Evolutionary conservation across 1,140 invertebrate genomes (phyloP).

Genomic region (Drosophila pruinosa): DNA sequence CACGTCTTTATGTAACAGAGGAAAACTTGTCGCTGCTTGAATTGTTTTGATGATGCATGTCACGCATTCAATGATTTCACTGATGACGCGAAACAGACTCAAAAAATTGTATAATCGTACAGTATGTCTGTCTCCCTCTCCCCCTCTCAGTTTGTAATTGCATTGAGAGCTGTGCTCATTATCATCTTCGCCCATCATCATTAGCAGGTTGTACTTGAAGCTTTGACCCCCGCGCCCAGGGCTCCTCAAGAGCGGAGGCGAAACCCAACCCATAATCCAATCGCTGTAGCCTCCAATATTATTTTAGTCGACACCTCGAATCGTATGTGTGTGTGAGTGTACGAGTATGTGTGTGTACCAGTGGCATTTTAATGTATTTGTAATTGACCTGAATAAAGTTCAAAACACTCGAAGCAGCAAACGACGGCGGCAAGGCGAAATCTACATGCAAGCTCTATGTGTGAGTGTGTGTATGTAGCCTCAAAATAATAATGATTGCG

Average conservation of each 20-base stretch:
- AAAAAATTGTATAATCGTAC: constrained; percentile 56
- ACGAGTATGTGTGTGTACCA: constrained; percentile 55
- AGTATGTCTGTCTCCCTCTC: not conserved
- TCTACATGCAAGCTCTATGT: constrained; percentile 64
- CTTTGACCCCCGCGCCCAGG: constrained; percentile 49
- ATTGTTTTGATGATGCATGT: constrained; percentile 53
- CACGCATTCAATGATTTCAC: constrained; percentile 74
- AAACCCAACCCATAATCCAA: constrained; percentile 24
- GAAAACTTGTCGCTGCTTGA: constrained; percentile 25
- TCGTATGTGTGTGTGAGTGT: constrained; percentile 19
- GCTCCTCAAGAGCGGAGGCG: not conserved
- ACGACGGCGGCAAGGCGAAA: constrained; percentile 69
- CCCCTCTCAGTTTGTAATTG: not conserved
- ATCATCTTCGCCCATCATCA: constrained; percentile 14
- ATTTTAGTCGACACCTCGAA: constrained; percentile 73
- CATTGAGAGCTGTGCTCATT: constrained; percentile 2
- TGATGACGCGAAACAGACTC: constrained; percentile 33
- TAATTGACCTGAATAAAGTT: constrained; percentile 83
- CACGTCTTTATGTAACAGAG: constrained; percentile 64
- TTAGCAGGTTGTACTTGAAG: constrained; percentile 64
- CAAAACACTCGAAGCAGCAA: constrained; percentile 72
- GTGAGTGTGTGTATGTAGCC: constrained; percentile 59
- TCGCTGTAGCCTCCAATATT: constrained; percentile 73
- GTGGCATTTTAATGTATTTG: constrained; percentile 82
- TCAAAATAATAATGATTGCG: constrained; percentile 80